A percentile compares a stretch with the other conserved stretches of the same genome.
Conservation (phyloP, 1,140 invertebrate genomes). For the Cydia pomonella region DNA sequence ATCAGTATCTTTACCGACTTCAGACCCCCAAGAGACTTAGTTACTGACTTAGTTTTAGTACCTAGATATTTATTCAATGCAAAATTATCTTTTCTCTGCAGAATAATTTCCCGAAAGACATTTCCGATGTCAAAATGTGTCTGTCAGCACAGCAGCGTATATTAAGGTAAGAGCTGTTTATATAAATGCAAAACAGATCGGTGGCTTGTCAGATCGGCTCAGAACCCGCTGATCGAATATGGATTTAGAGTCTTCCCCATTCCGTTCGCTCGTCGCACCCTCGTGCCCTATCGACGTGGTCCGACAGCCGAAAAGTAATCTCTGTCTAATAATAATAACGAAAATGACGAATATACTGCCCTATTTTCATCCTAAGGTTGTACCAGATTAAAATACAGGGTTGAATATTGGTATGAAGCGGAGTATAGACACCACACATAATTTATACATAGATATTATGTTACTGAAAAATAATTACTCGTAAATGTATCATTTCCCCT, state of each 20-base stretch:
- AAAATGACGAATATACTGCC: slow-evolving; percentile 21
- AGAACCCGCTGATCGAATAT: slow-evolving; percentile 78
- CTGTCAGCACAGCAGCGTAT: slow-evolving; percentile 54
- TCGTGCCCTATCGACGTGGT: slow-evolving; percentile 61
- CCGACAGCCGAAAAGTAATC: slow-evolving; percentile 76
- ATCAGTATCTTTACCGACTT: background rate
- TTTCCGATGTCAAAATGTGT: slow-evolving; percentile 41
- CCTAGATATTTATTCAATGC: background rate
- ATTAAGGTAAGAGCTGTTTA: slow-evolving; percentile 77
- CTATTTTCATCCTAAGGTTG: background rate
- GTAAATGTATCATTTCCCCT: background rate
- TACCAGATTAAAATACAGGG: slow-evolving; percentile 17
- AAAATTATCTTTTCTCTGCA: background rate
- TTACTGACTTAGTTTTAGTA: too few relatives aligned
- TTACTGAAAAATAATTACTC: background rate
- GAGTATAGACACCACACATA: slow-evolving; percentile 34
- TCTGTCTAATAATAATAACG: slow-evolving; percentile 37
- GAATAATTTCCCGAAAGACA: slow-evolving; percentile 14
- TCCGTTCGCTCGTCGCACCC: slow-evolving; percentile 62
- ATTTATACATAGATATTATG: background rate
- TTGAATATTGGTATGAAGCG: slow-evolving; percentile 35
- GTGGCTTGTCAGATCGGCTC: slow-evolving; percentile 78
- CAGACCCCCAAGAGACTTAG: too few relatives aligned
- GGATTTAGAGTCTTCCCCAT: slow-evolving; percentile 75
- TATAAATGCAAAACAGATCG: slow-evolving; percentile 80